These are phyloP conservation scores for Macrosoma leucophasiata DNA, from an alignment of 2,888 invertebrate genomes.

Conservation along the genomic window DNA sequence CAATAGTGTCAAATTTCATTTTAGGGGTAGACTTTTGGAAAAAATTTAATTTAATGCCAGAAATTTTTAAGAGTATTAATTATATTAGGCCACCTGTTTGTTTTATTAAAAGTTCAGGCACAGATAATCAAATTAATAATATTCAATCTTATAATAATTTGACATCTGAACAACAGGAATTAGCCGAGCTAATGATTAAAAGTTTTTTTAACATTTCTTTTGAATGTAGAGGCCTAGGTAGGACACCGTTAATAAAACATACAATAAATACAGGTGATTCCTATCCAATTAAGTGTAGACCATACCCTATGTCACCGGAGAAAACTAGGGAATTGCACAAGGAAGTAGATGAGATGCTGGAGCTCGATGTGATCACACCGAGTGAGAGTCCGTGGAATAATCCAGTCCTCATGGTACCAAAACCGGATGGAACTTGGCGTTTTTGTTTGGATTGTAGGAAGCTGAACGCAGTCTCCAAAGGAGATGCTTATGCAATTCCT, in stretches of 20 bases:
- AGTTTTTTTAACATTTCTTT: no score
- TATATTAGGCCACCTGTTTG: no score
- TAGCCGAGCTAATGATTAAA: no score
- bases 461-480: constrained; percentile 18
- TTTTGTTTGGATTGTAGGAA: constrained; percentile 16
- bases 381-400: constrained; percentile 10
- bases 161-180: no score
- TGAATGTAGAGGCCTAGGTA: constrained; percentile 15
- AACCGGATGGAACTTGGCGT: constrained; percentile 12
- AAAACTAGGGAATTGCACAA: constrained; percentile 12
- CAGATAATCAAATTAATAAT: no score
- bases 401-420: constrained; percentile 11
- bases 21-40: no score
- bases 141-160: no score
- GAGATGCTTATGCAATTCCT: constrained; percentile 17
- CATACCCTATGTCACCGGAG: constrained; percentile 11
- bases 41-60: no score
- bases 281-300: constrained; percentile 11
- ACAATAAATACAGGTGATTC: constrained; percentile 10
- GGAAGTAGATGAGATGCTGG: constrained; percentile 13
- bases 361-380: constrained; percentile 10
- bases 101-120: no score
- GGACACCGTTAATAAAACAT: constrained; percentile 14
- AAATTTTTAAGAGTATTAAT: no score
- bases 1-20: no score